Percentiles rank a stretch among this genome's conserved stretches.
phyloP scores from a whole-genome alignment of 2,888 invertebrate species.

The Hermaeophaga mercurialis region DNA sequence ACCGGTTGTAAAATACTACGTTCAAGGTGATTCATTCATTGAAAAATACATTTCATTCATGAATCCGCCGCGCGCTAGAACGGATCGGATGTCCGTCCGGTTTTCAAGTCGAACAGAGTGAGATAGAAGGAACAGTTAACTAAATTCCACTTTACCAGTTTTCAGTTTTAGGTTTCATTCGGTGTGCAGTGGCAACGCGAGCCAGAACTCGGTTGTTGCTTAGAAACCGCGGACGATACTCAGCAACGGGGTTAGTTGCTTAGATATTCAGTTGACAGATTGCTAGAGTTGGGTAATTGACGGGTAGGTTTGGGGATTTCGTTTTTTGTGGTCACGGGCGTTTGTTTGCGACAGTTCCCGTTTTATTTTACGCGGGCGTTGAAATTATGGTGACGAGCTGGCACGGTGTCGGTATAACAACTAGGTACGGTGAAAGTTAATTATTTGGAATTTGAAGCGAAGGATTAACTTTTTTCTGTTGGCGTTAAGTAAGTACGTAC shows the following conservation, averaged over 20 bases:
- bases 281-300: not conserved
- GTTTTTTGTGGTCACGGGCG: not conserved
- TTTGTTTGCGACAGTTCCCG: not conserved
- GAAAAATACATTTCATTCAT: slow-evolving; percentile 28
- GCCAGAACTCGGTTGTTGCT: not conserved
- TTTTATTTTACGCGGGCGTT: not conserved
- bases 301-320: not conserved
- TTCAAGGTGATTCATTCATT: slow-evolving; percentile 33
- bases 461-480: not conserved
- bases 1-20: slow-evolving; percentile 25
- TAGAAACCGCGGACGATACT: not conserved
- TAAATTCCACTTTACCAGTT: slow-evolving; percentile 20
- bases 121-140: slow-evolving; percentile 17
- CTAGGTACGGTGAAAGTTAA: not conserved
- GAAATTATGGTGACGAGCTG: not conserved
- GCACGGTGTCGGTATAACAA: not conserved
- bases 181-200: not conserved
- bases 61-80: slow-evolving; percentile 18
- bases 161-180: slow-evolving; percentile 10
- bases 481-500: not conserved
- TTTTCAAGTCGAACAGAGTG: slow-evolving; percentile 4
- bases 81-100: slow-evolving; percentile 18
- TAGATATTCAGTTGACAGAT: not conserved
- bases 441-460: not conserved
- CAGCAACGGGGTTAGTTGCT: not conserved